Percentiles rank a stretch among this genome's conserved stretches.
phyloP scores from a whole-genome alignment of 2,797 vertebrate genomes.

The Vespertilio murinus region DNA sequence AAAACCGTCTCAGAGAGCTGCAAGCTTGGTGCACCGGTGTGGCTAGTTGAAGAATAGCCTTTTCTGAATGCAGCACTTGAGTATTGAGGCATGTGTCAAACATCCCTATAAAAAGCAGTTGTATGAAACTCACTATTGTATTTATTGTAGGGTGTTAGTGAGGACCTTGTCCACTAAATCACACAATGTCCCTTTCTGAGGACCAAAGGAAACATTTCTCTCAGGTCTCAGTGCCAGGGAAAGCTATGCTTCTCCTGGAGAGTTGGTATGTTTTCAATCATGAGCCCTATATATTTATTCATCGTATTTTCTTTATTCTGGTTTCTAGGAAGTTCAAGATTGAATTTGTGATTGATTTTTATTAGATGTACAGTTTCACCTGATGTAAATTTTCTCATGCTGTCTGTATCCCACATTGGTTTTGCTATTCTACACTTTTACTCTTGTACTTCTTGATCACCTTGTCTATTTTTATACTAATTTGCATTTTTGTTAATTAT shows the following conservation, averaged over 20 bases:
- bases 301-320: neutral
- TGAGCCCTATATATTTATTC: neutral
- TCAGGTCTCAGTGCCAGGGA: neutral
- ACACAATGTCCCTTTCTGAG: neutral
- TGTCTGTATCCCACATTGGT: neutral
- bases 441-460: neutral
- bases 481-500: neutral
- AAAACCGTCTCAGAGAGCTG: neutral
- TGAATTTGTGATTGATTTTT: neutral
- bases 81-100: neutral
- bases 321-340: neutral
- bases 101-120: neutral
- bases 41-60: neutral
- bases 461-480: neutral
- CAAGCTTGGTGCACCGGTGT: neutral
- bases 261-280: neutral
- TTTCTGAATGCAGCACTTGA: neutral
- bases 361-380: neutral
- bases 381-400: neutral
- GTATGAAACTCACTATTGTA: neutral
- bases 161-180: constrained; percentile 20
- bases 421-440: neutral
- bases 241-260: neutral
- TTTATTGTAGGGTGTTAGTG: neutral
- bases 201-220: constrained; percentile 32